Evolutionary conservation across 2,113 vertebrate genomes (phyloP).

Genomic region (Empidonax traillii): DNA sequence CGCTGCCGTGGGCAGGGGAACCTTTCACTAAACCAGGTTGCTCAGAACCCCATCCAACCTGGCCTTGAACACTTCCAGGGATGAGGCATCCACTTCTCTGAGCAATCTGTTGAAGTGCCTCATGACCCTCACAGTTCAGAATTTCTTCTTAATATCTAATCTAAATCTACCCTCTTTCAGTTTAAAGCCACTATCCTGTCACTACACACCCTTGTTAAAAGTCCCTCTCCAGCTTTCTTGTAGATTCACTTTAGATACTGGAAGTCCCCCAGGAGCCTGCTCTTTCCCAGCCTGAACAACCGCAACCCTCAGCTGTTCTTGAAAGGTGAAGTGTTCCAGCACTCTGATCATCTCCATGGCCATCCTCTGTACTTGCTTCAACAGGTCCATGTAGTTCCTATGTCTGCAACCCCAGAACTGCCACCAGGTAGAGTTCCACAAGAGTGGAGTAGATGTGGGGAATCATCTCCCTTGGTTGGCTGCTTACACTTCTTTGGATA

Average conservation of each 20-base stretch:
- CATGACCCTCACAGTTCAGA: no score
- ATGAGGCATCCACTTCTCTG: neutral
- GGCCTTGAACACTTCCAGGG: neutral
- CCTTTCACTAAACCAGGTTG: neutral
- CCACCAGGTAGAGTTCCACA: neutral
- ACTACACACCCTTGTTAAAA: no score
- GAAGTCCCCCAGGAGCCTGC: neutral
- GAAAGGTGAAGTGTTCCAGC: neutral
- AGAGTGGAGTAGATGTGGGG: neutral
- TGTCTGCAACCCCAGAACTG: neutral
- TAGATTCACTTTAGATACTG: neutral
- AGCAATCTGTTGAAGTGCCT: neutral
- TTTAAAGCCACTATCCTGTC: accelerated
- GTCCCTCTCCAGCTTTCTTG: neutral
- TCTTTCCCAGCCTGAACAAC: neutral
- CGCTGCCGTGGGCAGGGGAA: neutral
- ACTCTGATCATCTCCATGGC: neutral
- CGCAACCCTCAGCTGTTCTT: neutral
- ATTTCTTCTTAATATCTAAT: neutral
- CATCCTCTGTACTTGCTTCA: neutral
- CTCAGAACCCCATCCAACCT: neutral
- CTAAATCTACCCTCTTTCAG: neutral
- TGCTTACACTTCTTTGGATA: neutral
- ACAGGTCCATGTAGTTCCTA: neutral
- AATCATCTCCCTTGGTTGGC: neutral